Base-by-base conservation (phyloP, 1,140 invertebrate genomes). In the Rhyzopertha dominica region DNA sequence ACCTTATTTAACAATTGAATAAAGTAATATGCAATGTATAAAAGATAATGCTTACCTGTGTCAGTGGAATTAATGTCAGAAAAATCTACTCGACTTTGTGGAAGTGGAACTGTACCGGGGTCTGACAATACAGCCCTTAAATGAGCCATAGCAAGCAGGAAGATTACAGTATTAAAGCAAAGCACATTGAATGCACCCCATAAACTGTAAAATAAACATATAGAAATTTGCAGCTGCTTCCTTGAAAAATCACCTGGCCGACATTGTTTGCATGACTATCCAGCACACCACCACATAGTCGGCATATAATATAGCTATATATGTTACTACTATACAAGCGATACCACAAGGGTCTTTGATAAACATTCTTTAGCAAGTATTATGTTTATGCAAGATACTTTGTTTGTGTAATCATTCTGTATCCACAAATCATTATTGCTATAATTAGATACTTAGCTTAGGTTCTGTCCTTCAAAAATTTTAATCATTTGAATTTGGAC, bases 271-370 rank as follows among this genome's bases (percentile, higher is more conserved):
- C 19, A 91, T 66, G 48, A 94, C 79, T 49, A 94, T 81, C 85
- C 90, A 93, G 67, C 80, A 71, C 38, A 90, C 76, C 8, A 94
- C 82, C 29, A 90, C 90, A 75, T 94, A 95, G 70, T 94, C 90
- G 3, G 90, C 90, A 68, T 95, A 94, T 54, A 90, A 77, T 25
- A 95, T 76, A 18, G 86, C 85, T 17, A 77, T 58, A 64, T 94
- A 95, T 9, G 88, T 91, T 46, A 93, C 76, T 37, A 87, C 66
- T 46, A 93, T 79, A 66, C 90, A 94, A 47, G 87, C 77, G 56
- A 94, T 81, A 49, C 90, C 90, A 66, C 90, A 95, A 24, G 88
- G 87, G 77, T 94, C 90, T 51, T 75, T 76, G 36, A 89, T 75
- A 51, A 81, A 80, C 62, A 64, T 60, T 47, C 32, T 41, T 37